Base-by-base conservation (phyloP, 2,888 invertebrate genomes). In the Eupsilia transversa region DNA sequence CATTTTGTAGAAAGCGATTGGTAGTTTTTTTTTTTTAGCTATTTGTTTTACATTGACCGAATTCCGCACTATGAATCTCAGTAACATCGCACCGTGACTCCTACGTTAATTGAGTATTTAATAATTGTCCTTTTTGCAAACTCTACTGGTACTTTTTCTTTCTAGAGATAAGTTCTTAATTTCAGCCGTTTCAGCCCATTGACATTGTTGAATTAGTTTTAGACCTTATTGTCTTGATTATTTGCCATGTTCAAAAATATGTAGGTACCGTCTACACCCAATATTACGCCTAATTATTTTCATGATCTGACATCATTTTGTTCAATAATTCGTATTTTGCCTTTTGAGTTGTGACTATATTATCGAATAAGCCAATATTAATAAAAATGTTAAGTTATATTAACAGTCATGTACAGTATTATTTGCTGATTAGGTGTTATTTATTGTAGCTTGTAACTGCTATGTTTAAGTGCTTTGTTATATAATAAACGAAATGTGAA, bases 331-430 rank as follows among this genome's bases (percentile, higher is more conserved):
- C 35, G 12, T 66, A 43, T 60, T 81, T 72, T 41, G 27, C 20
- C 33, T n/a, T 73, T 70, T 59, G 65, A 73, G 46, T 78, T 80
- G 82, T 78, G 61, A 82, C 81, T 46, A 66, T 30, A 35, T 68
- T 78, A 77, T 73, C n/a, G 20, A 82, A 41, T 80, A 82, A 72
- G 69, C 73, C 74, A 75, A 79, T 77, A 73, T 71, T 90, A 90
- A 74, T 82, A 75, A 80, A 81, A 87, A 86, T 87, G 87, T 95
- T 95, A 95, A 95, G 94, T 95, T 96, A 85, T 96, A 95, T 95
- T 94, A 95, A 95, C 93, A 91, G 91, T 86, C 87, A 93, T 93
- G 96, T 96, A 96, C 96, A 96, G 96, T 96, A 96, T 96, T 96
- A 96, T 96, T 96, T 96, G 95, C 95, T 95, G 94, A 93, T 90